Evolutionary conservation across 2,113 vertebrate species (phyloP), one percentile per base, ranked within the genome.

Genomic region (Collichthys lucidus): DNA sequence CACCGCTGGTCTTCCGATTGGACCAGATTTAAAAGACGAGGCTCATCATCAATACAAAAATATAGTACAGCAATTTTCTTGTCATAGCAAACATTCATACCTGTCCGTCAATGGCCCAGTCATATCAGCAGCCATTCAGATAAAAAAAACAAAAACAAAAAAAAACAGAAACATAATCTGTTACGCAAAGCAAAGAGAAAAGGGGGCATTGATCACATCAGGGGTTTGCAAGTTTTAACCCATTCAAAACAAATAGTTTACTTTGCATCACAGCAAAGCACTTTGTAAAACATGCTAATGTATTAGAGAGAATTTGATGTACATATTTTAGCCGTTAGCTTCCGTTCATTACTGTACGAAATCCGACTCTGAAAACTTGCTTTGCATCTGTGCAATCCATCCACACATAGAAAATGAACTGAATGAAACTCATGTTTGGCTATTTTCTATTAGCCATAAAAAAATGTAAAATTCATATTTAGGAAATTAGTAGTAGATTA

Each of bases 71-170:
- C 88, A 91, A 82, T 68, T 89, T 85, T 85, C 77, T 89, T 91
- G 83, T 85, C 81, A 88, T 89, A 92, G 88, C 90, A 89, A 93
- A 94, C 92, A 93, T 93, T 94, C 91, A 93, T 88, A 85, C 86
- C 79, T 90, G 92, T 92, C 91, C 74, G 44, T 82, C 74, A 74
- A 81, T 82, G 86, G 89, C 89, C 67, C 72, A 53, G 80, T 80
- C 68, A 35, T 47, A 68, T 82, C 82, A 88, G 83, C 84, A 81
- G 89, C 87, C 86, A 80, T 85, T 85, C 67, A 76, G 50, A 85
- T 60, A 11, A 19, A 31, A 19, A 64, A 19, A 55, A 42, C n/a
- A n/a, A n/a, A 57, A 16, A 64, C 12, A 55, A 42, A 57, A 19
- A 69, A 74, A 63, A 65, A 29, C 60, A 2, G 56, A 49, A 55